Base-by-base conservation (phyloP, 2,888 invertebrate genomes). In the Heliconius cydno region DNA sequence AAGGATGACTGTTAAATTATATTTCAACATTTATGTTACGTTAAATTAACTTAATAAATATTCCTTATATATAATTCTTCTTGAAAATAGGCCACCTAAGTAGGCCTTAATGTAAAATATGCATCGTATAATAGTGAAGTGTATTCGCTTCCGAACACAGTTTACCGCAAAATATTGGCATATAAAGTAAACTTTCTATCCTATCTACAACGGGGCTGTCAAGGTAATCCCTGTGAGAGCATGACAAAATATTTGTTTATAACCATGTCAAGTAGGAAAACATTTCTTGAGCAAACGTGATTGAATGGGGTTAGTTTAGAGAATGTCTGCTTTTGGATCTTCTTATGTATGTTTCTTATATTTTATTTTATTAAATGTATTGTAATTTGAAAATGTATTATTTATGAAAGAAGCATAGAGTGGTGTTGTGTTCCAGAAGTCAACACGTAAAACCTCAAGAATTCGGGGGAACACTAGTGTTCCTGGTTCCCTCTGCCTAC, bases 241-340 rank as follows among this genome's bases (percentile, higher is more conserved):
- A 75, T 75, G 79, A 79, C 79, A 77, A 83, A 82, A 83, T 82
- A 83, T 83, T 83, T 83, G 83, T 80, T 81, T 82, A 80, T 83
- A 82, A 79, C 79, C 73, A 78, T 82, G 83, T 81, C 83, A 81
- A 79, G 66, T 46, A 67, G 72, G 67, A 80, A 82, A 82, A 79
- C 78, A 80, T 68, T 63, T 60, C 46, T 60, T 30, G 15, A 34
- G 63, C 41, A 63, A 74, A 66, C 60, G 67, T 74, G 74, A 79
- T 79, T 68, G 79, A 75, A 70, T 46, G 67, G 41, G n/a, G 41
- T 67, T 60, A 75, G 65, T 41, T n/a, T 10, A 60, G 38, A 13
- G 57, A 34, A 78, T 41, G 38, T 74, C 1, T 41, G n/a, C 38
- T 73, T 22, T 57, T 13, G 13, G n/a, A 6, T 22, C 19, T 72